Conservation (phyloP, 2,888 invertebrate species). For the Tipula lateralis region DNA sequence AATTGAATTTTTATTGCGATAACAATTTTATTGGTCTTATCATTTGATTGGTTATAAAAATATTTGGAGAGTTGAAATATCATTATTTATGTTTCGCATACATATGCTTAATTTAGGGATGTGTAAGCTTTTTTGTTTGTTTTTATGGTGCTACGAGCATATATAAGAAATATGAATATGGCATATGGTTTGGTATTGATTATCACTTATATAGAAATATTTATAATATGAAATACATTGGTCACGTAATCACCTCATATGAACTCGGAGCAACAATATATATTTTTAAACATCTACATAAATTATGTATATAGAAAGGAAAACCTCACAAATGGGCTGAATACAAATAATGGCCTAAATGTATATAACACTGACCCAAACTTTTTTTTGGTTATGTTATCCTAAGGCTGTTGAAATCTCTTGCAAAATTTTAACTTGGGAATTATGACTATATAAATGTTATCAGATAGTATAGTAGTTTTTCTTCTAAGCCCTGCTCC, state of each 20-base stretch:
- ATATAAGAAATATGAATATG: neutral
- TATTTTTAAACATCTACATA: neutral
- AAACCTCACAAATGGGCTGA: too few relatives aligned
- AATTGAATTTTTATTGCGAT: slow-evolving; percentile 15
- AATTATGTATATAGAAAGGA: too few relatives aligned
- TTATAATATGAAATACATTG: neutral
- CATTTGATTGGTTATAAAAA: slow-evolving; percentile 19
- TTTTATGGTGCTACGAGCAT: neutral
- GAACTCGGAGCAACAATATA: neutral
- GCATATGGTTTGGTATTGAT: neutral
- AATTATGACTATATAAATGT: too few relatives aligned
- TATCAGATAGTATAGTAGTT: too few relatives aligned
- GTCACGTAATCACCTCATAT: neutral
- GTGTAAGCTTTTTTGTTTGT: neutral
- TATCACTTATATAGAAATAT: neutral
- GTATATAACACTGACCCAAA: too few relatives aligned
- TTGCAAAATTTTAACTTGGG: too few relatives aligned
- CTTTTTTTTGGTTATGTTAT: too few relatives aligned
- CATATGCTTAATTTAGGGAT: neutral
- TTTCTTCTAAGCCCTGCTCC: too few relatives aligned
- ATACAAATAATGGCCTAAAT: too few relatives aligned
- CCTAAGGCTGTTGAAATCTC: too few relatives aligned
- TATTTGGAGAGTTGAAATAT: neutral
- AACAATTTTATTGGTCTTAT: slow-evolving; percentile 19
- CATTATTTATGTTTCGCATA: neutral